These are phyloP conservation scores for Plagiodera versicolora DNA, from an alignment of 2,888 invertebrate genomes.

Conservation along the genomic window DNA sequence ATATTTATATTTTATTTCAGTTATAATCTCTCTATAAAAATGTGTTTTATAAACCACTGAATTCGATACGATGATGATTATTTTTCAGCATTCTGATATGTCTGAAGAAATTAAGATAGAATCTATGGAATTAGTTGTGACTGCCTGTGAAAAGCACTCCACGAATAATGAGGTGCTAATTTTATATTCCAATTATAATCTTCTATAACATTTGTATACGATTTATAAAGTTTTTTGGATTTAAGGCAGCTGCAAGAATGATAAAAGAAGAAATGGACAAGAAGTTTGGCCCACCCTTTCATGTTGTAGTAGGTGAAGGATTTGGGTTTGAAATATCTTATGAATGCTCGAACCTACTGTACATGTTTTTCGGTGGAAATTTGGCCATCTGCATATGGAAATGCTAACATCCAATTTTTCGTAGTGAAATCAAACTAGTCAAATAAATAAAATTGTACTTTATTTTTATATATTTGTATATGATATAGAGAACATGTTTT, in stretches of 20 bases:
- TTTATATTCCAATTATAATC: not conserved
- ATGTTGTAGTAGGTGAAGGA: constrained; percentile 94
- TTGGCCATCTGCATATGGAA: constrained; percentile 89
- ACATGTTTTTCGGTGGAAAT: constrained; percentile 91
- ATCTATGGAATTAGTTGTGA: constrained; percentile 86
- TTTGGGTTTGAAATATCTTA: constrained; percentile 93
- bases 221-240: constrained; percentile 12
- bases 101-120: constrained; percentile 89
- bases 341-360: constrained; percentile 83
- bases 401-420: constrained; percentile 58
- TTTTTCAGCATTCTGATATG: constrained; percentile 85
- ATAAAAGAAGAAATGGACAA: constrained; percentile 96
- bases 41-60: not conserved
- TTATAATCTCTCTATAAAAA: too few species aligned
- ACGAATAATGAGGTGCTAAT: constrained; percentile 75
- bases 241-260: constrained; percentile 86
- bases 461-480: constrained; percentile 26
- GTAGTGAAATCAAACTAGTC: constrained; percentile 15
- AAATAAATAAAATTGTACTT: constrained; percentile 29
- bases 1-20: too few species aligned
- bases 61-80: not conserved
- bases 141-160: constrained; percentile 90
- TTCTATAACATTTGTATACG: not conserved
- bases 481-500: constrained; percentile 23
- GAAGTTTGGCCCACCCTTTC: constrained; percentile 93